Percentiles rank a stretch among this genome's conserved stretches.
These are phyloP conservation scores for Geotrypetes seraphini DNA, from an alignment of 2,797 vertebrate species.

Conservation along the genomic window DNA sequence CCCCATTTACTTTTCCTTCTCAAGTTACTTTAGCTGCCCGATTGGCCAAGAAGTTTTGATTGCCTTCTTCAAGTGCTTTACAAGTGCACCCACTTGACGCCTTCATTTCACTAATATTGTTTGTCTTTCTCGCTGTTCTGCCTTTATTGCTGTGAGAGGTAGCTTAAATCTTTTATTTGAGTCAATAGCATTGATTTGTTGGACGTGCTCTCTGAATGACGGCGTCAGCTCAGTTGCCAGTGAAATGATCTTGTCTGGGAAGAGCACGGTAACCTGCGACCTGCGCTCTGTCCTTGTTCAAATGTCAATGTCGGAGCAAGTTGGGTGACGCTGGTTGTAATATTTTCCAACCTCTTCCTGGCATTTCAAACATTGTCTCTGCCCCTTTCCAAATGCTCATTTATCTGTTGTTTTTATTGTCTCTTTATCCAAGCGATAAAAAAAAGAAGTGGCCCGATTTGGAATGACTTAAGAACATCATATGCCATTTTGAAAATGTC, in stretches of 20 bases:
- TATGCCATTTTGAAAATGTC: background rate
- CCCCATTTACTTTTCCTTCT: too few species aligned
- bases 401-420: too few species aligned
- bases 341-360: too few species aligned
- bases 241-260: slow-evolving; percentile 11
- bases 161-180: slow-evolving; percentile 14
- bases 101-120: background rate
- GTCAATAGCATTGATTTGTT: slow-evolving; percentile 23
- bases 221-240: background rate
- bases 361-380: too few species aligned
- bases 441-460: too few species aligned
- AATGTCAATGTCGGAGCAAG: slow-evolving; percentile 13
- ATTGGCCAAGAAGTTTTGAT: too few species aligned
- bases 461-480: slow-evolving; percentile 1
- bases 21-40: too few species aligned
- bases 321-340: too few species aligned
- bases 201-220: slow-evolving; percentile 4
- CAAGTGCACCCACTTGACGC: too few species aligned
- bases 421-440: too few species aligned
- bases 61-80: too few species aligned
- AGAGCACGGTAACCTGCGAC: slow-evolving; percentile 1
- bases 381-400: too few species aligned
- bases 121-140: slow-evolving; percentile 22
- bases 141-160: slow-evolving; percentile 15
- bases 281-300: slow-evolving; percentile 13